Evolutionary conservation across 2,888 invertebrate species (phyloP).

Genomic region (Callyntrura sp.): DNA sequence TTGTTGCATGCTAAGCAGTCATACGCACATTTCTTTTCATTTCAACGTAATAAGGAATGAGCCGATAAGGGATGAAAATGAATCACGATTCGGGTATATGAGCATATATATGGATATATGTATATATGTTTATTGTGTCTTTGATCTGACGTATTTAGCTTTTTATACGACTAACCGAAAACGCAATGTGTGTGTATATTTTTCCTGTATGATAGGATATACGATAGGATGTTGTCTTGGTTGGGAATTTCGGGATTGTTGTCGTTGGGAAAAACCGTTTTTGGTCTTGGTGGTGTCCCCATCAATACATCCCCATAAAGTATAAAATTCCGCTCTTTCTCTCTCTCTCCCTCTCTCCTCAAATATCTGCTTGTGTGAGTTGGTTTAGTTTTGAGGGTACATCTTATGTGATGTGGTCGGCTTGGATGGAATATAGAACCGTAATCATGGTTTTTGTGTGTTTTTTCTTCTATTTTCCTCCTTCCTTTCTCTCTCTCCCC

Average conservation of each 20-base stretch:
- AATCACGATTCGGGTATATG: conserved; percentile 64
- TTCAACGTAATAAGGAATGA: conserved; percentile 24
- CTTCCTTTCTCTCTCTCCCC: conserved; percentile 38
- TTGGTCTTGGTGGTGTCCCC: conserved; percentile 49
- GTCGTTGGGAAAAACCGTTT: conserved; percentile 74
- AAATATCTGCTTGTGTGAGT: conserved; percentile 50
- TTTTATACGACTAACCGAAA: conserved; percentile 25
- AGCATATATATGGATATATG: conserved; percentile 25
- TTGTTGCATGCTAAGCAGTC: conserved; percentile 61
- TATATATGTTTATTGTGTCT: too few relatives aligned
- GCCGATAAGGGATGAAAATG: conserved; percentile 60
- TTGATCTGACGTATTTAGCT: not conserved
- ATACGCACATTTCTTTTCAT: conserved; percentile 25
- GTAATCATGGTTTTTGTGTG: conserved; percentile 79
- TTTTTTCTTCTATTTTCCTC: conserved; percentile 42
- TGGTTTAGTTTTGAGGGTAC: conserved; percentile 54
- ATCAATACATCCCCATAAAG: conserved; percentile 50
- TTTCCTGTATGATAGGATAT: conserved; percentile 43
- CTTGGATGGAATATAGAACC: conserved; percentile 78
- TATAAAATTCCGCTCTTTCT: conserved; percentile 6
- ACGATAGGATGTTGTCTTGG: conserved; percentile 52
- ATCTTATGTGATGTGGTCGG: conserved; percentile 75
- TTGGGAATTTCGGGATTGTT: conserved; percentile 73
- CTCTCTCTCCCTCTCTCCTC: not conserved
- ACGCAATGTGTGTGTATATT: conserved; percentile 13